Evolutionary conservation across 2,888 invertebrate genomes (phyloP).

Genomic region (Dolomedes plantarius): DNA sequence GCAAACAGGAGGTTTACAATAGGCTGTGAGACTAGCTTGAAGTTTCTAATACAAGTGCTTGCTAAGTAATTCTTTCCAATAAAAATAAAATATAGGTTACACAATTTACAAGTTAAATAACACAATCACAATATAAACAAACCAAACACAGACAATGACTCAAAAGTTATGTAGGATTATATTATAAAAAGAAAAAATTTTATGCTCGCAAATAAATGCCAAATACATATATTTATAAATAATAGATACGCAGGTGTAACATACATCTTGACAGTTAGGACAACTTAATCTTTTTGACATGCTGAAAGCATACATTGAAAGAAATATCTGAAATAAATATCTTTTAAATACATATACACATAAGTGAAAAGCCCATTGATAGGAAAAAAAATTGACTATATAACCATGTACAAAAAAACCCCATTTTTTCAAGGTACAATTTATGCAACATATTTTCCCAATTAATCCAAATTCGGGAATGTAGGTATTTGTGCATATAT

Average conservation of each 20-base stretch:
- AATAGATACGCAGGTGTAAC: background rate
- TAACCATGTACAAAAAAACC: background rate
- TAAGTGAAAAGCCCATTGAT: background rate
- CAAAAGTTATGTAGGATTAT: background rate
- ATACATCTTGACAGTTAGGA: background rate
- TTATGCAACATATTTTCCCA: background rate
- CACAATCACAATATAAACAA: conserved; percentile 8
- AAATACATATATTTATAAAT: background rate
- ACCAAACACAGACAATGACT: conserved; percentile 11
- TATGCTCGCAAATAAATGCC: background rate
- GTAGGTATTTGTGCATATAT: background rate
- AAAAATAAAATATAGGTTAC: conserved; percentile 11
- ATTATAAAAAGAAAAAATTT: background rate
- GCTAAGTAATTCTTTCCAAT: conserved; percentile 24
- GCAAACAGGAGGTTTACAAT: conserved; percentile 45
- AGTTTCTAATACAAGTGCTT: conserved; percentile 13
- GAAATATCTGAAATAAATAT: background rate
- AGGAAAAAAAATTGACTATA: background rate
- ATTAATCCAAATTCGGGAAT: background rate
- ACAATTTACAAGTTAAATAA: conserved; percentile 23
- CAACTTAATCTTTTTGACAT: background rate
- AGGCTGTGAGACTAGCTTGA: conserved; percentile 49
- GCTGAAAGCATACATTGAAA: background rate
- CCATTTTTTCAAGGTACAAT: background rate
- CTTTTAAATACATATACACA: background rate